A percentile compares a stretch with the other conserved stretches of the same genome.
phyloP scores from a whole-genome alignment of 2,888 invertebrate species.

The Heterodera filipjevi region DNA sequence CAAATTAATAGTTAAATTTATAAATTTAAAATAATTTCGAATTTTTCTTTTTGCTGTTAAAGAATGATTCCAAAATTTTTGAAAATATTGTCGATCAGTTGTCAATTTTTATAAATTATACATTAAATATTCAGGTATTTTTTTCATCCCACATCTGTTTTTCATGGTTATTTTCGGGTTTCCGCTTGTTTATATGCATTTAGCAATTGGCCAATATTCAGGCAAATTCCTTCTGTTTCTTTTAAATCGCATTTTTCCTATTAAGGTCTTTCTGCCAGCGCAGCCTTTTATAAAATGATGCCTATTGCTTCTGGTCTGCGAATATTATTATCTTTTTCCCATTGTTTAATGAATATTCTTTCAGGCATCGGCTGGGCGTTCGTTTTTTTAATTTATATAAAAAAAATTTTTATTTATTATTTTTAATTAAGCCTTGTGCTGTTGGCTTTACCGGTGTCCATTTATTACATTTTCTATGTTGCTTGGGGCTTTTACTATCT shows the following conservation, averaged over 20 bases:
- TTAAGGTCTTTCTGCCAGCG: slow-evolving; percentile 42
- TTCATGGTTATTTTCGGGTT: slow-evolving; percentile 59
- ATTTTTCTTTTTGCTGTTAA: too few relatives aligned
- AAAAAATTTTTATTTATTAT: neutral
- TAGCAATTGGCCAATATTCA: slow-evolving; percentile 60
- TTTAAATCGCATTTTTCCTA: neutral
- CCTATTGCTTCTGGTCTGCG: slow-evolving; percentile 54
- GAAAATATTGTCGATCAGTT: too few relatives aligned
- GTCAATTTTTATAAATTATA: slow-evolving; percentile 6
- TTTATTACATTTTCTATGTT: slow-evolving; percentile 52
- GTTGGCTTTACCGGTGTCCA: slow-evolving; percentile 59
- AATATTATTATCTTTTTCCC: neutral
- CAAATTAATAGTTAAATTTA: too few relatives aligned
- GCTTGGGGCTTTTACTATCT: slow-evolving; percentile 61
- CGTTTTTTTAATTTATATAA: neutral
- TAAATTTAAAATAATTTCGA: too few relatives aligned
- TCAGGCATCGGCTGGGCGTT: slow-evolving; percentile 63
- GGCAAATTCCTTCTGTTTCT: slow-evolving; percentile 37
- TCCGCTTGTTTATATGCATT: slow-evolving; percentile 61
- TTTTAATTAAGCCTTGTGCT: slow-evolving; percentile 45
- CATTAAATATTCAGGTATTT: slow-evolving; percentile 46
- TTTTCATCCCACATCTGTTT: slow-evolving; percentile 61
- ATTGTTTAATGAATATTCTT: slow-evolving; percentile 16
- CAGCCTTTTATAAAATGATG: slow-evolving; percentile 59
- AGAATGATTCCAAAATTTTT: too few relatives aligned